Evolutionary conservation across 2,797 vertebrate genomes (phyloP).

Genomic region (Sebastes iracundus): DNA sequence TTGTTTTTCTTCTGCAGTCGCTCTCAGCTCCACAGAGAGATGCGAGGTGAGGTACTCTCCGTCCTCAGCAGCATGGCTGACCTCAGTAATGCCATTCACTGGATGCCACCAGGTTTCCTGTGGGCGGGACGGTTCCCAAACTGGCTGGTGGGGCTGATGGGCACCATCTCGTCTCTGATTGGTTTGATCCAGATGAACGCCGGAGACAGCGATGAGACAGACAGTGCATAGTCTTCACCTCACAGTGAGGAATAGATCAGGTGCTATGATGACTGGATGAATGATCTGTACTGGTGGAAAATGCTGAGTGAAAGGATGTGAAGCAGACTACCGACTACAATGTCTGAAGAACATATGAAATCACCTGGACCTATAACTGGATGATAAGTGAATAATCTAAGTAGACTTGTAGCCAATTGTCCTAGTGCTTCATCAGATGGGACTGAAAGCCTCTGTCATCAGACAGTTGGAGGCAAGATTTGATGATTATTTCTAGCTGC

Average conservation of each 20-base stretch:
- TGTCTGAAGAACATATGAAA: not conserved
- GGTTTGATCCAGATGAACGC: slow-evolving; percentile 84
- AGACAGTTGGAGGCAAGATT: not conserved
- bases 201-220: slow-evolving; percentile 28
- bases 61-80: slow-evolving; percentile 86
- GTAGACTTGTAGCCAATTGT: not conserved
- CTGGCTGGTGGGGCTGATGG: slow-evolving; percentile 95
- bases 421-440: not conserved
- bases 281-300: not conserved
- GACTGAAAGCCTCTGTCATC: not conserved
- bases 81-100: slow-evolving; percentile 91
- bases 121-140: slow-evolving; percentile 90
- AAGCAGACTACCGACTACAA: not conserved
- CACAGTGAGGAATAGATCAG: not conserved
- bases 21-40: slow-evolving; percentile 62
- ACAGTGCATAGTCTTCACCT: slow-evolving; percentile 6
- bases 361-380: not conserved
- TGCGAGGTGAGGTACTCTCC: slow-evolving; percentile 82
- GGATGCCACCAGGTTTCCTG: slow-evolving; percentile 92
- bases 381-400: not conserved
- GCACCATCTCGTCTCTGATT: slow-evolving; percentile 90
- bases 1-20: slow-evolving; percentile 3
- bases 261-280: not conserved
- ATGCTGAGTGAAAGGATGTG: not conserved
- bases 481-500: not conserved